phyloP scores from a whole-genome alignment of 2,888 invertebrate genomes.

The Operophtera brumata region DNA sequence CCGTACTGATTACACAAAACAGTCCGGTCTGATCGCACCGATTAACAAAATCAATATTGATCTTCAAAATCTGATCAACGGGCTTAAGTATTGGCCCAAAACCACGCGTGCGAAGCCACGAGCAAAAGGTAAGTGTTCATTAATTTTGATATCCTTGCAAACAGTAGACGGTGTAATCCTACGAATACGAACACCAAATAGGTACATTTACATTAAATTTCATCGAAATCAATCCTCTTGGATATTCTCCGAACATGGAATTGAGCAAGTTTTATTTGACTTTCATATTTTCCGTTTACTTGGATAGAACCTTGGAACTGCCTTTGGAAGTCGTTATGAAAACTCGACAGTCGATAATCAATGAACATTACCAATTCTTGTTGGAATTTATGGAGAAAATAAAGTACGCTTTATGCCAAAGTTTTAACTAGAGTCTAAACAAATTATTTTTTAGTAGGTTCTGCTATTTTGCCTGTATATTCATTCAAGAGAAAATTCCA shows the following conservation, averaged over 20 bases:
- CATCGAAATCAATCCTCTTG: slow-evolving; percentile 15
- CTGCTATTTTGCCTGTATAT: too few relatives aligned
- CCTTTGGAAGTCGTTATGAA: slow-evolving; percentile 28
- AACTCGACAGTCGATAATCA: slow-evolving; percentile 37
- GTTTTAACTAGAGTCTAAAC: too few relatives aligned
- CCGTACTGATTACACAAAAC: too few relatives aligned
- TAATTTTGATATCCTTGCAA: neutral
- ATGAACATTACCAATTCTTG: slow-evolving; percentile 19
- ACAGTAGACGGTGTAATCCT: neutral
- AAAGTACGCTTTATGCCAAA: too few relatives aligned
- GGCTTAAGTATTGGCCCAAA: too few relatives aligned
- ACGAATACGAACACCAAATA: neutral
- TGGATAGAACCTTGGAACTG: slow-evolving; percentile 12
- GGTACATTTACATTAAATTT: slow-evolving; percentile 11
- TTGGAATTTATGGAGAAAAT: too few relatives aligned
- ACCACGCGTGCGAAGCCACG: too few relatives aligned
- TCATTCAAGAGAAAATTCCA: too few relatives aligned
- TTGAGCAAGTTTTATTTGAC: slow-evolving; percentile 37
- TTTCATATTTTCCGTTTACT: slow-evolving; percentile 30
- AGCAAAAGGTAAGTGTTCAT: neutral
- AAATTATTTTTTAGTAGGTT: too few relatives aligned
- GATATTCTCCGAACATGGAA: slow-evolving; percentile 23
- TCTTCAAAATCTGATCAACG: too few relatives aligned
- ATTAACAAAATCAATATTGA: too few relatives aligned
- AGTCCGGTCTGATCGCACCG: too few relatives aligned